Base-by-base conservation (phyloP, 2,888 invertebrate genomes). In the Nomada flava region DNA sequence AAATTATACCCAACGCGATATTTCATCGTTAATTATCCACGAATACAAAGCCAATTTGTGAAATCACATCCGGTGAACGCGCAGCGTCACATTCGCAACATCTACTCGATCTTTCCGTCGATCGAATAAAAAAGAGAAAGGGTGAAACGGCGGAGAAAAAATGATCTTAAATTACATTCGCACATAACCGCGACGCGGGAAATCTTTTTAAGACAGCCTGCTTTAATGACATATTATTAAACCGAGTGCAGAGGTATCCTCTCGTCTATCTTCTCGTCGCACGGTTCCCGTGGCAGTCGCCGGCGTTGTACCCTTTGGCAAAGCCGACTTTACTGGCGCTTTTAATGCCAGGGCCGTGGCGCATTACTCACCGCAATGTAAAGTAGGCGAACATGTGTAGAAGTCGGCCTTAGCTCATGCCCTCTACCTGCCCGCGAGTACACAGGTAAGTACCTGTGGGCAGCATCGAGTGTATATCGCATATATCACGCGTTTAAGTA, bases 401-500 rank as follows among this genome's bases (percentile, higher is more conserved):
- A 85, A 80, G 71, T 68, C 82, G 86, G 72, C 70, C 79, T 75
- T 55, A 65, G 52, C 71, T 71, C 57, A 29, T 74, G 60, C 79
- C 60, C 74, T 62, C 77, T 79, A 82, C 70, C 82, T 86, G 86
- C 84, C 72, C 74, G 71, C 86, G 77, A 68, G 75, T 87, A 84
- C 82, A 76, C 84, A 73, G 82, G 81, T 86, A 84, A 86, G 83
- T 88, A 88, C 81, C 88, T 83, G 81, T 82, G 85, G 79, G 81
- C 81, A 83, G 82, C 79, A 79, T 81, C 80, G 79, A 79, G 82
- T 70, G 74, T 85, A 86, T 85, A 88, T 88, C 88, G 86, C 86
- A 82, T 88, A 88, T 87, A 88, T 88, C 88, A 88, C 85, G 55
- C 79, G 76, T 88, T 88, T 88, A 88, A 88, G 88, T 88, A 86